A percentile compares a stretch with the other conserved stretches of the same genome.
phyloP scores from a whole-genome alignment of 2,888 invertebrate genomes.

The Endotricha flammealis region DNA sequence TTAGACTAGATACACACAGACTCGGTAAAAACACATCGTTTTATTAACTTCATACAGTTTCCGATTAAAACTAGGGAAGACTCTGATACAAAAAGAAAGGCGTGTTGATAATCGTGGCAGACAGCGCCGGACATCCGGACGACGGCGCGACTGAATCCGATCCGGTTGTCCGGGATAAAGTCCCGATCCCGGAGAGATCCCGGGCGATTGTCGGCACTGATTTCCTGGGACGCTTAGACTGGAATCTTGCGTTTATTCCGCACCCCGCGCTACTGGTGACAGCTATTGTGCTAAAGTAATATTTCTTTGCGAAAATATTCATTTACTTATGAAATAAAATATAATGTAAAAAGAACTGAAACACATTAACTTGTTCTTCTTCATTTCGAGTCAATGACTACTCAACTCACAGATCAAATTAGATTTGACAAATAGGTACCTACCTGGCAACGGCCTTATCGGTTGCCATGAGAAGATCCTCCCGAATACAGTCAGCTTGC shows the following conservation, averaged over 20 bases:
- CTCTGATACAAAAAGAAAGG: constrained; percentile 38
- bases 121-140: constrained; percentile 52
- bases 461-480: too few species aligned
- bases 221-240: constrained; percentile 56
- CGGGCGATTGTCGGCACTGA: constrained; percentile 57
- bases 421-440: too few species aligned
- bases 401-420: too few species aligned
- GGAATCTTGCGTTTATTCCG: constrained; percentile 44
- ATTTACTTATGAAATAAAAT: neutral
- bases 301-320: constrained; percentile 16
- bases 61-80: constrained; percentile 16
- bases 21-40: too few species aligned
- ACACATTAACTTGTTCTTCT: too few species aligned
- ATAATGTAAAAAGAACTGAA: too few species aligned
- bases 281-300: constrained; percentile 42
- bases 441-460: too few species aligned
- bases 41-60: neutral
- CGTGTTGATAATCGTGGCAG: constrained; percentile 64
- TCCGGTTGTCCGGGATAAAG: constrained; percentile 50
- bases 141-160: constrained; percentile 43
- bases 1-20: too few species aligned
- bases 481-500: too few species aligned
- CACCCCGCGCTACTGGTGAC: constrained; percentile 39
- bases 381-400: too few species aligned
- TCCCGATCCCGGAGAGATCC: constrained; percentile 49